Base-by-base conservation (phyloP, 2,113 vertebrate genomes). In the Microcebus tavaratra region DNA sequence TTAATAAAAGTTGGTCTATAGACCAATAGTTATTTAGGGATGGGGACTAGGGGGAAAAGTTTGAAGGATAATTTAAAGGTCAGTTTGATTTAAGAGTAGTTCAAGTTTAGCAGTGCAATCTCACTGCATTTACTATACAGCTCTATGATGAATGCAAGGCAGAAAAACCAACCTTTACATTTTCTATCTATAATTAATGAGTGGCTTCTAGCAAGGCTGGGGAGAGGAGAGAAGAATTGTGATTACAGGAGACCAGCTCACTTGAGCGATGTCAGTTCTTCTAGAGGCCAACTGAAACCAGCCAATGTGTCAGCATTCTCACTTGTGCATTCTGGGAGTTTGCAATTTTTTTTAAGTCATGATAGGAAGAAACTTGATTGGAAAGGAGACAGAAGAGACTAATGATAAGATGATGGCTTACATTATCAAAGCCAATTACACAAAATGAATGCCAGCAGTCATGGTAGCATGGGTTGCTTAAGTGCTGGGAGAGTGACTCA, bases 141-240 rank as follows among this genome's bases (percentile, higher is more conserved):
- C 86, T 96, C 88, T 55, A 72, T 95, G 86, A 96, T 96, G 90
- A 89, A 94, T 90, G 84, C 45, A 73, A 50, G 76, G 61, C 94
- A 96, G 95, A 93, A 96, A 96, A 97, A 88, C 86, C 83, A 96
- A 90, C 83, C 91, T 94, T 85, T 63, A 67, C 68, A 80, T 94
- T 95, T 94, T 88, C 95, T 80, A 95, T 97, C 63, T 95, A 82
- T 97, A 96, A 95, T 93, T 96, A 95, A 98, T 96, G 94, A 97
- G 93, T 50, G 82, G 96, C 82, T 95, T 93, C 95, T 76, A 87
- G 86, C 27, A 31, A 12, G 53, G 67, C 10, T 97, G 96, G 61
- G 13, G 68, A 76, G 80, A 82, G 42, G 65, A 95, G 82, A 88
- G 57, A 80, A 57, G 53, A 95, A 65, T 48, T 59, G 53, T 86